These are phyloP conservation scores for Adelosebastes latens DNA, from an alignment of 2,797 vertebrate species.

Conservation along the genomic window DNA sequence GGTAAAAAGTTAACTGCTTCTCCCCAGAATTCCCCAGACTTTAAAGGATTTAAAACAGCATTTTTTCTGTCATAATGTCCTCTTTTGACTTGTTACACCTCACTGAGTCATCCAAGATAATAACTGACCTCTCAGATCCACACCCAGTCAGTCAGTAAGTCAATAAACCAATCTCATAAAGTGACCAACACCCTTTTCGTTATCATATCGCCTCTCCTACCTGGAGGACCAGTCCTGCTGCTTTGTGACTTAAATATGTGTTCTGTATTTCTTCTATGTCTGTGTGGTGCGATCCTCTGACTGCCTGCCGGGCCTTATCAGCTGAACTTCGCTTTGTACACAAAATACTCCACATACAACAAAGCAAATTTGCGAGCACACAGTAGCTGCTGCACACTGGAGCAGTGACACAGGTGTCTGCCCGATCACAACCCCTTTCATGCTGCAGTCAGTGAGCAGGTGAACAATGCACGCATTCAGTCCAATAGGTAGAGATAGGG, in stretches of 20 bases:
- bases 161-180: neutral
- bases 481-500: neutral
- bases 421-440: neutral
- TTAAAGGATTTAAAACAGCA: neutral
- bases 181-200: constrained; percentile 1
- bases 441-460: neutral
- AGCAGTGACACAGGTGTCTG: neutral
- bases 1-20: neutral
- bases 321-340: constrained; percentile 44
- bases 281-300: neutral
- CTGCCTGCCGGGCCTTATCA: constrained; percentile 8
- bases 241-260: neutral
- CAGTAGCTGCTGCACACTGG: neutral
- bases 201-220: neutral
- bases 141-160: constrained; percentile 1
- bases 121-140: neutral
- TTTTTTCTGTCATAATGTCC: neutral
- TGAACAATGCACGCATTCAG: neutral
- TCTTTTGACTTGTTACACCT: neutral
- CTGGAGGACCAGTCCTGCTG: neutral
- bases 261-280: neutral
- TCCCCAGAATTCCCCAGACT: neutral
- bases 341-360: neutral
- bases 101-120: constrained; percentile 12
- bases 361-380: neutral